These are phyloP conservation scores for Geotrypetes seraphini DNA, from an alignment of 2,797 vertebrate species.

Conservation along the genomic window DNA sequence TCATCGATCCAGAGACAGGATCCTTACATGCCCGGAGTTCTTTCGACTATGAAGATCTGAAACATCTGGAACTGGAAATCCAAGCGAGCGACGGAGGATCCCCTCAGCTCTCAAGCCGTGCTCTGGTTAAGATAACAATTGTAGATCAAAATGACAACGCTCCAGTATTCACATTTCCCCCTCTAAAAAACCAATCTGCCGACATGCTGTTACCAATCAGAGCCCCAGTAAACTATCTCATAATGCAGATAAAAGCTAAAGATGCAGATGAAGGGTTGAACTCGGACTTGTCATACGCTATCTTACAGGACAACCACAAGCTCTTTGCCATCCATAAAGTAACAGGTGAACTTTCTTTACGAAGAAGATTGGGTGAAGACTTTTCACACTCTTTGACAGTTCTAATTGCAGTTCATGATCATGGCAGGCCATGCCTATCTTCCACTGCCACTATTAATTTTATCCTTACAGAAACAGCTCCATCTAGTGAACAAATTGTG, in stretches of 20 bases:
- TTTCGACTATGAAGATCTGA: conserved; percentile 46
- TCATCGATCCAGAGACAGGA: conserved; percentile 40
- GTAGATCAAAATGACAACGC: conserved; percentile 58
- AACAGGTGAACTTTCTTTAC: conserved; percentile 48
- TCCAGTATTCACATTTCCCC: conserved; percentile 42
- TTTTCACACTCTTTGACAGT: conserved; percentile 33
- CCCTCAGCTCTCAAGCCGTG: conserved; percentile 30
- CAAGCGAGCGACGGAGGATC: conserved; percentile 46
- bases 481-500: conserved; percentile 46
- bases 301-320: conserved; percentile 27
- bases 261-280: conserved; percentile 49
- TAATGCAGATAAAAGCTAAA: conserved; percentile 34
- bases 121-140: conserved; percentile 37
- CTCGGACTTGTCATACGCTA: conserved; percentile 33
- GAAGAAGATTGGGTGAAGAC: conserved; percentile 32
- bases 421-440: conserved; percentile 32
- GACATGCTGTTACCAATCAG: conserved; percentile 40
- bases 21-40: conserved; percentile 41
- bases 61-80: conserved; percentile 41
- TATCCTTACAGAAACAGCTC: conserved; percentile 36
- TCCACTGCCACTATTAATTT: conserved; percentile 40
- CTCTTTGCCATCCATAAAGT: conserved; percentile 44
- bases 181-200: conserved; percentile 41
- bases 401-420: conserved; percentile 40
- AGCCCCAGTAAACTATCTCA: conserved; percentile 39